Evolutionary conservation across 2,888 invertebrate genomes (phyloP), one percentile per base, ranked within the genome.

Genomic region (Linnaemya vulpina): DNA sequence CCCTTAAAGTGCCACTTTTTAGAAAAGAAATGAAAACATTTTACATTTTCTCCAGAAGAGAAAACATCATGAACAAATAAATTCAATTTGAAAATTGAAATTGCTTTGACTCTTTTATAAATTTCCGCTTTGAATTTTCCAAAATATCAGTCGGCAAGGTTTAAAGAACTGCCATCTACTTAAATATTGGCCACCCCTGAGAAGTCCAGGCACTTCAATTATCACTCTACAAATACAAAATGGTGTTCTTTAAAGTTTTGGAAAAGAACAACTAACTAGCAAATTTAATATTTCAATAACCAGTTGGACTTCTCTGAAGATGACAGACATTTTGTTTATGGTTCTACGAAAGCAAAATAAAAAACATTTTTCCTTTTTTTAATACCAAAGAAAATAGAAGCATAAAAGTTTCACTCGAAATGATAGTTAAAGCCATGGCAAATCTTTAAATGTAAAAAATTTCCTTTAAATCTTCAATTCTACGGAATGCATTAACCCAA

Each of bases 361-460:
- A 38, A 11, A 5, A 8, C 10, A 11, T 46, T 46, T 46, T 5
- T 46, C 46, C 3, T 46, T 13, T 1, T 46, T 11, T 4, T n/a
- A n/a, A 46, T 13, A 5, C 13, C 1, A 46, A 11, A n/a, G 13
- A 46, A 46, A 46, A 11, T 3, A 46, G n/a, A n/a, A n/a, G n/a
- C 10, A 9, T 51, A 20, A 51, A 51, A 51, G 53, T 53, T 13
- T 30, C 25, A 22, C 11, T 43, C 17, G 13, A 62, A 62, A 63
- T 40, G 63, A 25, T 63, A 22, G 51, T 63, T 63, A 53, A 35
- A 35, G n/a, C n/a, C 53, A 49, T 40, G 67, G 58, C 68, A 68
- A 77, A 68, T 68, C 38, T 68, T 68, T 15, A 77, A 40, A 38
- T 77, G 77, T 40, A 22, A 22, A 53, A 22, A 53, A 62, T 5